phyloP scores from a whole-genome alignment of 2,888 invertebrate genomes.

The Flabesymbios commensalis region DNA sequence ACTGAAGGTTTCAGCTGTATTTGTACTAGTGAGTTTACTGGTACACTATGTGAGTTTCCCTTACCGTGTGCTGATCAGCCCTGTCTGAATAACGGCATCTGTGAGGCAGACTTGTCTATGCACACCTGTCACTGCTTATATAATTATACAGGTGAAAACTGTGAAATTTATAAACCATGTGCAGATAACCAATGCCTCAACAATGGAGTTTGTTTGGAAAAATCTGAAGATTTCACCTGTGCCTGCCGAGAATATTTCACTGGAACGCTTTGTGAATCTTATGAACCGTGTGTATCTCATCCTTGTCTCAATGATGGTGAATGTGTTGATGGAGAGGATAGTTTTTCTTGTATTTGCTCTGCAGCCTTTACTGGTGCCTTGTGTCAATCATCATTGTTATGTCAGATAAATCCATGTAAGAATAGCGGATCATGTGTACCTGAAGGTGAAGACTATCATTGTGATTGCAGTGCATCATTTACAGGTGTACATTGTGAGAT shows the following conservation, averaged over 20 bases:
- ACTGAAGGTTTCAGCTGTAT: conserved; percentile 12
- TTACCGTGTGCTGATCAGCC: conserved; percentile 35
- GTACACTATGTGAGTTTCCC: conserved; percentile 17
- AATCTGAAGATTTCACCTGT: neutral
- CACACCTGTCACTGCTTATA: conserved; percentile 6
- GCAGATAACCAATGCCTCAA: conserved; percentile 7
- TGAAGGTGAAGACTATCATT: conserved; percentile 10
- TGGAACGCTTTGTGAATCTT: neutral
- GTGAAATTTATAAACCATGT: conserved; percentile 15
- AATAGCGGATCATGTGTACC: conserved; percentile 13
- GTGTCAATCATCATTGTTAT: conserved; percentile 26
- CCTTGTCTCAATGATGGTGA: conserved; percentile 34
- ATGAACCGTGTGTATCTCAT: conserved; percentile 23
- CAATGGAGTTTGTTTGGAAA: neutral
- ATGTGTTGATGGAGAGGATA: conserved; percentile 23
- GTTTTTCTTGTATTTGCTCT: conserved; percentile 31
- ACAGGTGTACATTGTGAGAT: conserved; percentile 27
- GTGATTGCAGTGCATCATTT: conserved; percentile 23
- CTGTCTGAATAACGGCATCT: conserved; percentile 38
- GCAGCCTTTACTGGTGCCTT: conserved; percentile 28
- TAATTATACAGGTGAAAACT: conserved; percentile 12
- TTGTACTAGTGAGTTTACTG: conserved; percentile 19
- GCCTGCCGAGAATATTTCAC: neutral
- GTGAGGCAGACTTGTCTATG: conserved; percentile 22
- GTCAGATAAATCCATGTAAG: conserved; percentile 20